Evolutionary conservation across 1,140 invertebrate species (phyloP), one percentile per base, ranked within the genome.

Genomic region (Panulirus ornatus): DNA sequence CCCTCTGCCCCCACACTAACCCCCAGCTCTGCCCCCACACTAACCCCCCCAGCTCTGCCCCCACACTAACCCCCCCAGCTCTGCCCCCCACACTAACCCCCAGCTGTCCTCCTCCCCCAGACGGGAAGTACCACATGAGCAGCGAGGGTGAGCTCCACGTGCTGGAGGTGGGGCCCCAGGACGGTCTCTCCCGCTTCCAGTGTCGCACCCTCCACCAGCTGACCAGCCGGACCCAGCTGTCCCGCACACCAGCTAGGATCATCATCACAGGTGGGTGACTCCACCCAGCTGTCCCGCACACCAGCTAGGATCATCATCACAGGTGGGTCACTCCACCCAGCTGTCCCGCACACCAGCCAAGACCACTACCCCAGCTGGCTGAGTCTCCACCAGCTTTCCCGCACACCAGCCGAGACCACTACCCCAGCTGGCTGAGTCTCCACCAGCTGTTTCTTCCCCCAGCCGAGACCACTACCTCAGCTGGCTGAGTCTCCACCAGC

Each of bases 151-250:
- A 98, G 93, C 95, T 98, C 82, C 97, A 97, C 94, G 96, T 97
- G 93, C 96, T 95, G 92, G 95, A 96, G 87, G 96, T 96, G 76
- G 96, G 95, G 63, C 95, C 96, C 83, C 96, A 95, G 93, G 96
- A 97, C 94, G 96, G 96, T 44, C 96, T 96, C 94, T 96, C 96
- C 93, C 95, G 95, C 88, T 98, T 97, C 94, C 96, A 96, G 84
- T 98, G 97, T 94, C 95, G 97, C 84, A 97, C 97, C 71, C n/a
- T n/a, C n/a, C n/a, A n/a, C n/a, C n/a, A n/a, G n/a, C 96, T 97
- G 90, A 98, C 95, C 95, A 96, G 92, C 95, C 98, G 84, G 93
- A 95, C 95, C 51, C 95, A 96, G 93, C 94, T 95, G 81, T 96
- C 95, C 92, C 94, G 94, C 76, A 96, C 95, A 93, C 95, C 95